Conservation (phyloP, 1,140 invertebrate genomes). For the Odontomachus brunneus region DNA sequence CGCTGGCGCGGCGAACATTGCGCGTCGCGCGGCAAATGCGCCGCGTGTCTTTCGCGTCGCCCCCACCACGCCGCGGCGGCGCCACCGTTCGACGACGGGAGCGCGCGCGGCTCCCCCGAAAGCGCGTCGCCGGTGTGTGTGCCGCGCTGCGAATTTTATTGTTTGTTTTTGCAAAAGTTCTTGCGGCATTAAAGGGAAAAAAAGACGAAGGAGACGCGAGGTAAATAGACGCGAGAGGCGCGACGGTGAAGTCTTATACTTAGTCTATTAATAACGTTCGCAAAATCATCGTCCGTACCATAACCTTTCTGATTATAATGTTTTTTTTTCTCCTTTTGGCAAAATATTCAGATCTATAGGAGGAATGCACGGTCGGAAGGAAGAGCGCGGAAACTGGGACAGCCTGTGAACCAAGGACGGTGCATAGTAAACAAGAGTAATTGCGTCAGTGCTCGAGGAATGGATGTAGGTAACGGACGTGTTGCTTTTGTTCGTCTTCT, state of each 20-base stretch:
- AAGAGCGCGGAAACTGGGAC: conserved; percentile 30
- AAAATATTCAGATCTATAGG: neutral
- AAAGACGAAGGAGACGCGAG: no score
- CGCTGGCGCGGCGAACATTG: conserved; percentile 80
- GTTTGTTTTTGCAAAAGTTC: no score
- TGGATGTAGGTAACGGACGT: conserved; percentile 13
- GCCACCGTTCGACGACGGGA: neutral
- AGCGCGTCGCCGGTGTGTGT: neutral
- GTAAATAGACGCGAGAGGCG: no score
- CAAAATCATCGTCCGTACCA: no score
- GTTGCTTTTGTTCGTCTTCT: conserved; percentile 46
- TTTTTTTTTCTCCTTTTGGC: no score
- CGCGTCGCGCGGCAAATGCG: conserved; percentile 70
- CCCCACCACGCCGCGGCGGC: conserved; percentile 39
- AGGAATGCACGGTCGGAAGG: neutral
- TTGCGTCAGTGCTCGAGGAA: conserved; percentile 42
- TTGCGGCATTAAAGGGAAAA: no score
- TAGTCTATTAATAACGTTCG: no score
- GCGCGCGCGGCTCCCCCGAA: neutral
- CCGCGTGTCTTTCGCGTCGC: conserved; percentile 54
- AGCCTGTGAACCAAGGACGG: conserved; percentile 24
- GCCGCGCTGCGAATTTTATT: no score
- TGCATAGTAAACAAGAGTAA: conserved; percentile 48
- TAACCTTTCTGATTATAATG: no score
- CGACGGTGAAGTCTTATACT: no score